Evolutionary conservation across 2,113 vertebrate species (phyloP), one percentile per base, ranked within the genome.

Genomic region (Setophaga petechia): DNA sequence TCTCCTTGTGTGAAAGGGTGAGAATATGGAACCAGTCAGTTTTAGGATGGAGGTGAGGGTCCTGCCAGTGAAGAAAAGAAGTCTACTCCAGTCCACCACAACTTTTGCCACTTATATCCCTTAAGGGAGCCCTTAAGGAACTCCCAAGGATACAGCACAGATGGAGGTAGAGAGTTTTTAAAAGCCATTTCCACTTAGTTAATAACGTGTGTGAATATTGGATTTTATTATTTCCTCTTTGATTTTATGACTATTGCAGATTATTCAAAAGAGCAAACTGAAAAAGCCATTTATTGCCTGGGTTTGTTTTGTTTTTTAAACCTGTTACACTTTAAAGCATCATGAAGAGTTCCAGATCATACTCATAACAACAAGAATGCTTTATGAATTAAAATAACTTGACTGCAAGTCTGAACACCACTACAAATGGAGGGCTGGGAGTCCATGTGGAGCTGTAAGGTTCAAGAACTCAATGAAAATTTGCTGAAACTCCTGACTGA

Each of bases 141-240:
- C 25, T 77, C 59, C 68, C 49, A 84, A 83, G 76, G 80, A 89
- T 85, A 44, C 52, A 95, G 84, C 74, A 77, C 28, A 91, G 90
- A 77, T 15, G 31, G 66, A 80, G 47, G 39, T 6, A 71, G 18
- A 71, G 46, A 46, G 66, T 4, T 88, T 90, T 89, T 71, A 57
- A 69, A 90, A 87, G 63, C 28, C 55, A 63, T 84, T 96, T 95
- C 91, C 80, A 91, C 69, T 90, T 87, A 22, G 43, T 47, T 93
- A 94, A 81, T 90, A 89, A 82, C 1, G 8, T 79, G 63, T 77
- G 59, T 83, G 68, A 90, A 52, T 88, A 92, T 6, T 77, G 84
- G 24, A 52, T 92, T 94, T 94, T 65, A 89, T 80, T 52, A 73
- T 85, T 95, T 94, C 94, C 91, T 85, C 74, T 93, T 89, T 93